A percentile compares a stretch with the other conserved stretches of the same genome.
Conservation (phyloP, 2,888 invertebrate species). For the Latheticus oryzae region DNA sequence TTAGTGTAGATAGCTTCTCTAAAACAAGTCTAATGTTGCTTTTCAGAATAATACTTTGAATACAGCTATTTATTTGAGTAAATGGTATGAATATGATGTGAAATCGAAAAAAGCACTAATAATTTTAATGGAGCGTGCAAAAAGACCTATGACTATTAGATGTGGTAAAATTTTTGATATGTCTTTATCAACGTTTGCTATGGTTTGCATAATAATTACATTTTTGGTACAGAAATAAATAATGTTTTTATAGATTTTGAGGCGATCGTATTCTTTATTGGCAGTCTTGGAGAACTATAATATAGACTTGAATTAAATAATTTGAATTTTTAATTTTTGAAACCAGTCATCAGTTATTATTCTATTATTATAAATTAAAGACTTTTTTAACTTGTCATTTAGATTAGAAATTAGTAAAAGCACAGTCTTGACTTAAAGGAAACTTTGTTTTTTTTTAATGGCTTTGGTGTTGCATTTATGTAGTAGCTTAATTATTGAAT, state of each 20-base stretch:
- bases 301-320: slow-evolving; percentile 4
- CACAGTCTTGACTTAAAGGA: too few relatives aligned
- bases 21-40: background rate
- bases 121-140: slow-evolving; percentile 66
- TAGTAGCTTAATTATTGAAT: too few relatives aligned
- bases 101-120: slow-evolving; percentile 63
- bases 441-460: too few relatives aligned
- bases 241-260: slow-evolving; percentile 45
- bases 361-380: too few relatives aligned
- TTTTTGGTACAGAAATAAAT: slow-evolving; percentile 1
- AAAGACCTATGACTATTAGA: slow-evolving; percentile 65
- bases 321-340: too few relatives aligned
- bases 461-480: too few relatives aligned
- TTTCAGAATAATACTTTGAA: slow-evolving; percentile 65
- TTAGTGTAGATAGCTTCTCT: background rate
- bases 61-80: slow-evolving; percentile 64
- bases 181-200: slow-evolving; percentile 67
- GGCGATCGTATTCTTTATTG: slow-evolving; percentile 47
- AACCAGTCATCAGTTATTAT: too few relatives aligned
- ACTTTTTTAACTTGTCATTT: too few relatives aligned
- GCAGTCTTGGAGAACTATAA: slow-evolving; percentile 45
- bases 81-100: slow-evolving; percentile 61
- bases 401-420: too few relatives aligned
- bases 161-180: slow-evolving; percentile 67
- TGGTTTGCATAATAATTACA: slow-evolving; percentile 59